Conservation (phyloP, 2,888 invertebrate species). For the Boloria selene region DNA sequence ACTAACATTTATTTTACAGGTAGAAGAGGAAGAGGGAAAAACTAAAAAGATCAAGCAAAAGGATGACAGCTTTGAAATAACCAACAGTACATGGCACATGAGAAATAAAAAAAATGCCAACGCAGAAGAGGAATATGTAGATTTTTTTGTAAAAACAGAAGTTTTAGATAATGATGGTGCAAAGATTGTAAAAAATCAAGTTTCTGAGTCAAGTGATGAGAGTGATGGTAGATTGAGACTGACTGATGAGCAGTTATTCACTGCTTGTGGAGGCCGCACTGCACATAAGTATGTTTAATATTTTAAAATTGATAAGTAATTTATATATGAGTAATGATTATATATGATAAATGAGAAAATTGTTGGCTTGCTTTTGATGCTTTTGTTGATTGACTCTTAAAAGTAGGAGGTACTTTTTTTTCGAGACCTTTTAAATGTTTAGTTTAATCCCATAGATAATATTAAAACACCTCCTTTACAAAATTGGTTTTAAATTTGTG, state of each 20-base stretch:
- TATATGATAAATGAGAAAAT: too few species aligned
- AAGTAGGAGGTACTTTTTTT: neutral
- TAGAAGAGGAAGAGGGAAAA: slow-evolving; percentile 67
- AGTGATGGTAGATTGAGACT: slow-evolving; percentile 61
- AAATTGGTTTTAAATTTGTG: too few species aligned
- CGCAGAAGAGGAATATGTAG: slow-evolving; percentile 58
- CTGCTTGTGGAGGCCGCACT: slow-evolving; percentile 90
- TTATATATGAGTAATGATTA: neutral
- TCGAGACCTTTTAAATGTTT: too few species aligned
- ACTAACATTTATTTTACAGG: slow-evolving; percentile 48
- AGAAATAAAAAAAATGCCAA: slow-evolving; percentile 54
- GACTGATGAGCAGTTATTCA: slow-evolving; percentile 90
- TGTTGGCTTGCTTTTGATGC: too few species aligned
- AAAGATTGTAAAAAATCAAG: slow-evolving; percentile 54
- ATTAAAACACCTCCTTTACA: too few species aligned
- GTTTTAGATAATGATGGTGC: slow-evolving; percentile 61
- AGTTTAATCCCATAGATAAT: too few species aligned
- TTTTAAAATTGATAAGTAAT: slow-evolving; percentile 15
- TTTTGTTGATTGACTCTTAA: neutral
- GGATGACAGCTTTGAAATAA: slow-evolving; percentile 62
- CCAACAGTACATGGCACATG: slow-evolving; percentile 68
- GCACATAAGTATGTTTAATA: slow-evolving; percentile 87
- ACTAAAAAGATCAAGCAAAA: slow-evolving; percentile 70
- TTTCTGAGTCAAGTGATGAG: slow-evolving; percentile 53
- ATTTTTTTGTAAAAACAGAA: slow-evolving; percentile 67